A percentile compares a stretch with the other conserved stretches of the same genome.
phyloP scores from a whole-genome alignment of 1,140 invertebrate genomes.

The Globodera rostochiensis region DNA sequence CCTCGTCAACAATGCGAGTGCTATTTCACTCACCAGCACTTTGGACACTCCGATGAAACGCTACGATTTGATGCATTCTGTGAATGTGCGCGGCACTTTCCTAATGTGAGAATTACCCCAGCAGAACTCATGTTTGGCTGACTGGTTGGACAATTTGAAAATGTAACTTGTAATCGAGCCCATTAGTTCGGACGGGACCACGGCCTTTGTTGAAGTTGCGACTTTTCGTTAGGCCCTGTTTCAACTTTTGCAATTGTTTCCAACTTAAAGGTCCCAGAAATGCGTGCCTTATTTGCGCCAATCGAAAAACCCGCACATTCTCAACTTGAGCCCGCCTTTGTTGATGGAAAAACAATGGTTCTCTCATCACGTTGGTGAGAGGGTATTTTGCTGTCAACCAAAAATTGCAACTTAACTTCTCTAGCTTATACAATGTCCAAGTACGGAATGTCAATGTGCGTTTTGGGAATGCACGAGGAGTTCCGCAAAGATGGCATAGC shows the following conservation, averaged over 20 bases:
- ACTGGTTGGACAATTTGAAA: not conserved
- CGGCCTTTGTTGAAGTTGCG: too few relatives aligned
- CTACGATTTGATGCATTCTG: conserved; percentile 89
- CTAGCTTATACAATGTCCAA: conserved; percentile 94
- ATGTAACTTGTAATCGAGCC: too few relatives aligned
- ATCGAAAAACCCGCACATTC: conserved; percentile 87
- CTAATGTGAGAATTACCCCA: conserved; percentile 73
- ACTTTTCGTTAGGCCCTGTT: too few relatives aligned
- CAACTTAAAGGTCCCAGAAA: conserved; percentile 77
- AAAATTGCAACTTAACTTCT: conserved; percentile 24
- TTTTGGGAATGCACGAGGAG: conserved; percentile 89
- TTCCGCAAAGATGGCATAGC: conserved; percentile 81
- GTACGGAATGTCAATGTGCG: conserved; percentile 97
- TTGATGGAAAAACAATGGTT: conserved; percentile 90
- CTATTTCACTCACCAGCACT: conserved; percentile 87
- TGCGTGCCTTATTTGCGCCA: conserved; percentile 87
- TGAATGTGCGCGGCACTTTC: conserved; percentile 89
- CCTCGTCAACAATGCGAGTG: conserved; percentile 75
- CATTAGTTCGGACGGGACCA: too few relatives aligned
- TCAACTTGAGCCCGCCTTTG: conserved; percentile 91
- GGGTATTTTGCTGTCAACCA: not conserved
- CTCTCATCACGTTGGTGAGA: conserved; percentile 75
- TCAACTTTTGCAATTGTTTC: not conserved
- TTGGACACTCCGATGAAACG: conserved; percentile 85
- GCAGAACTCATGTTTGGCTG: not conserved